These are phyloP conservation scores for Temnothorax unifasciatus DNA, from an alignment of 2,888 invertebrate species.

Conservation along the genomic window DNA sequence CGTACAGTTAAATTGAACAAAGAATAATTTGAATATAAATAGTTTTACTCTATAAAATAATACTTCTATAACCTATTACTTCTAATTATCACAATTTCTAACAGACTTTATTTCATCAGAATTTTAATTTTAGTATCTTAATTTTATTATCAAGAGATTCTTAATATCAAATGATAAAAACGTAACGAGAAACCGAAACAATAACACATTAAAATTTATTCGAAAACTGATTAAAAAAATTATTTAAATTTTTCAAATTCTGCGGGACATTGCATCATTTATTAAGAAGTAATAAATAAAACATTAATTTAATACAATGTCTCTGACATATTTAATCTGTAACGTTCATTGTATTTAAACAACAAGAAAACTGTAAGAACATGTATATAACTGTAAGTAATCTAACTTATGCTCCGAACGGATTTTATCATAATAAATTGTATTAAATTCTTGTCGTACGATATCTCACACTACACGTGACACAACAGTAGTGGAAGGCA, in stretches of 20 bases:
- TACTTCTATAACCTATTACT: constrained; percentile 4
- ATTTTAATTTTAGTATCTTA: not conserved
- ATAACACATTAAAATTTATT: not conserved
- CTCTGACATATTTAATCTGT: not conserved
- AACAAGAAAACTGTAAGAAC: not conserved
- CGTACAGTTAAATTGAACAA: not conserved
- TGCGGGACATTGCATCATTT: not conserved
- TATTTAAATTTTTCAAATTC: not conserved
- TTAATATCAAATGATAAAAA: constrained; percentile 7
- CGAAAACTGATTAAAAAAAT: not conserved
- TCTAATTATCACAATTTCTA: not conserved
- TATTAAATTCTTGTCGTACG: constrained; percentile 21
- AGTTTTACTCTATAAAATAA: not conserved
- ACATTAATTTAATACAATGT: too few relatives aligned
- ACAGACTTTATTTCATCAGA: not conserved
- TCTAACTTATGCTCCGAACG: not conserved
- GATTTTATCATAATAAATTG: constrained; percentile 19
- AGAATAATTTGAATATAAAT: not conserved
- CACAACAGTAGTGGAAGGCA: constrained; percentile 2
- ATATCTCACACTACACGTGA: constrained; percentile 32
- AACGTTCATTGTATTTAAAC: not conserved
- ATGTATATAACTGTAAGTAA: not conserved
- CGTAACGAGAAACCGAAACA: not conserved
- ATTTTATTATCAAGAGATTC: not conserved
- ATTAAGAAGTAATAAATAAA: not conserved